Evolutionary conservation across 2,888 invertebrate species (phyloP), one percentile per base, ranked within the genome.

Genomic region (Chymomyza amoena): DNA sequence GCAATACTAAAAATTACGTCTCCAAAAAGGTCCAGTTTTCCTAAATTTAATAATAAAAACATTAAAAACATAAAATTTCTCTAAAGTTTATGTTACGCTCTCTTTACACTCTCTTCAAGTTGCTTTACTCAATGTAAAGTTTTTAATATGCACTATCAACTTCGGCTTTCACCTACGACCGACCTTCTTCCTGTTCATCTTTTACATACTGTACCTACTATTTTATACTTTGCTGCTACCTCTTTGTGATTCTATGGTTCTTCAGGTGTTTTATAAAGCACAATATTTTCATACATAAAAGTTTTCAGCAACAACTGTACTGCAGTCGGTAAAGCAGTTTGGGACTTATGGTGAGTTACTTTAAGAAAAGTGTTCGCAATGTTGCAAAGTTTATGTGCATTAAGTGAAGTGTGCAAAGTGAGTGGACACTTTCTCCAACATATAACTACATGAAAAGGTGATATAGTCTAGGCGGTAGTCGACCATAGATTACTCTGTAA

Each of bases 221-320:
- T 56, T n/a, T 56, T 45, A 16, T 20, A 10, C 9, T 1, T 51
- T 13, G 59, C 9, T 60, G 6, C n/a, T 9, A 63, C 10, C 57
- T 51, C 62, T 45, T 64, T 66, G 56, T 66, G 59, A 62, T 50
- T 45, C 59, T 64, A 63, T 56, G 57, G 73, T 71, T 66, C 57
- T 66, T 70, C 81, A 87, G 85, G 87, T 81, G 87, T 82, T 82
- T 87, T 87, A 75, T 75, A 69, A 64, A 56, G 64, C 72, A 87
- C 82, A 84, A 81, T 81, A 80, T 81, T 81, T 79, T 87, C 80
- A 73, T 77, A 79, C 77, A 87, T 82, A 87, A 87, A 81, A 81
- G 75, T 81, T 81, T 87, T 85, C 80, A 80, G 72, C 72, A 66
- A 61, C 66, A 70, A 69, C 68, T n/a, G n/a, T n/a, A n/a, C n/a